phyloP scores from a whole-genome alignment of 23 tunicate genomes.

The Diplosoma virens region DNA sequence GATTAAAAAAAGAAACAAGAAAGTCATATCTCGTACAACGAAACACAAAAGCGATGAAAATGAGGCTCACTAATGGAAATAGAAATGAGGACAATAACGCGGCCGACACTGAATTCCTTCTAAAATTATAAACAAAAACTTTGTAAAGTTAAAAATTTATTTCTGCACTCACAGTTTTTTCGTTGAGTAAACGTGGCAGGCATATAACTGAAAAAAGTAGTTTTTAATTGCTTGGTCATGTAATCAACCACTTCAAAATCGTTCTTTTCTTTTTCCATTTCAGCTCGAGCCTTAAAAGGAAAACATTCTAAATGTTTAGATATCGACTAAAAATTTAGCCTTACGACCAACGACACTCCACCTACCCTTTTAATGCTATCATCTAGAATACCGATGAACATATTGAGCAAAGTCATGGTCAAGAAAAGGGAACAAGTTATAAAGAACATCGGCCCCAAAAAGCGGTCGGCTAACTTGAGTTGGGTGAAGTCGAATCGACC shows the following conservation, averaged over 20 bases:
- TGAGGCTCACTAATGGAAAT: no score
- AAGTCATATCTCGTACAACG: no score
- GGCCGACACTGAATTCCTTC: no score
- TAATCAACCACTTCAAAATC: slow-evolving; percentile 85
- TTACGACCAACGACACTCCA: background rate
- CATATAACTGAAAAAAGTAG: background rate
- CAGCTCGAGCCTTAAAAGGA: slow-evolving; percentile 52
- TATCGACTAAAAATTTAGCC: background rate
- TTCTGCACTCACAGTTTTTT: background rate
- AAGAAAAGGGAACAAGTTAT: slow-evolving; percentile 48
- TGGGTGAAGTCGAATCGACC: slow-evolving; percentile 83
- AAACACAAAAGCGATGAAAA: no score
- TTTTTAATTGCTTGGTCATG: slow-evolving; percentile 39
- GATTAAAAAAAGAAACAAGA: no score
- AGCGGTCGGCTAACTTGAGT: slow-evolving; percentile 54
- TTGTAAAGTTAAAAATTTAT: no score
- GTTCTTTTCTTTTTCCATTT: slow-evolving; percentile 43
- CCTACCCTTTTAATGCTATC: slow-evolving; percentile 78
- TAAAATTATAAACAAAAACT: no score
- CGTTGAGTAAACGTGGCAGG: background rate
- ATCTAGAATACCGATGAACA: slow-evolving; percentile 79
- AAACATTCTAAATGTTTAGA: no score
- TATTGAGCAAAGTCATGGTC: slow-evolving; percentile 58
- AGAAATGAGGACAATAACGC: no score
- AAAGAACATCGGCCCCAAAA: slow-evolving; percentile 78